Evolutionary conservation across 1,140 invertebrate species (phyloP).

Genomic region (Holcopasites calliopsidis): DNA sequence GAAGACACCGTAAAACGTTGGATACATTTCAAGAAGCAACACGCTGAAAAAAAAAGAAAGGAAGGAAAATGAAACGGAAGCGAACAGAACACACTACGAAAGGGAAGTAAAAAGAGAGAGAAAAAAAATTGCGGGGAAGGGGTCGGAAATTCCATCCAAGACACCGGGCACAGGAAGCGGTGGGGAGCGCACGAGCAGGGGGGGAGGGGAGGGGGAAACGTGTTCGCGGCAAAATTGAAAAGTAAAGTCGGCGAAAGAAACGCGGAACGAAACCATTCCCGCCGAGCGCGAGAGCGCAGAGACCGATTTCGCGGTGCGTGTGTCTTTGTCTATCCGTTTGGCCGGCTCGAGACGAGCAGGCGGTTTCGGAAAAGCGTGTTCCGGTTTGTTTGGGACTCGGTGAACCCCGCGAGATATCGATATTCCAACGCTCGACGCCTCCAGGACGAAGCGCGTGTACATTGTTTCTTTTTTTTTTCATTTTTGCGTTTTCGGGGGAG

Average conservation of each 20-base stretch:
- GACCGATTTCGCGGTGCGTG: conserved; percentile 58
- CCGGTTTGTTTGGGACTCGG: conserved; percentile 1
- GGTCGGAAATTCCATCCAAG: background rate
- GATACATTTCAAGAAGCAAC: background rate
- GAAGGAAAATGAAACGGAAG: background rate
- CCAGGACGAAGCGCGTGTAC: background rate
- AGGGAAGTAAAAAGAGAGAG: background rate
- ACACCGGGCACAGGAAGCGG: background rate
- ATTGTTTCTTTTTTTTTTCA: conserved; percentile 1
- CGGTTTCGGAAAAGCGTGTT: conserved; percentile 13
- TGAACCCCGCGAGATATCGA: conserved; percentile 26
- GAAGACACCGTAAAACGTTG: background rate
- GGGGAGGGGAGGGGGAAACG: background rate
- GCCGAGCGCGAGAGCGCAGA: background rate
- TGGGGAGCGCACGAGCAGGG: background rate
- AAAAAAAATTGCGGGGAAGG: background rate
- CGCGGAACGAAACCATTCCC: conserved; percentile 50
- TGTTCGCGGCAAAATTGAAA: conserved; percentile 12
- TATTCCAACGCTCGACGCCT: conserved; percentile 24
- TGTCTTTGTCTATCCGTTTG: conserved; percentile 77
- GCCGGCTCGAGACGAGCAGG: conserved; percentile 56
- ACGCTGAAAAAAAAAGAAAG: background rate
- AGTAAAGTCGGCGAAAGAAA: conserved; percentile 23
- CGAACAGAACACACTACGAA: background rate
- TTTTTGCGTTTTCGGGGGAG: background rate